Base-by-base conservation (phyloP, 2,888 invertebrate species). In the Coecobrya sp. region DNA sequence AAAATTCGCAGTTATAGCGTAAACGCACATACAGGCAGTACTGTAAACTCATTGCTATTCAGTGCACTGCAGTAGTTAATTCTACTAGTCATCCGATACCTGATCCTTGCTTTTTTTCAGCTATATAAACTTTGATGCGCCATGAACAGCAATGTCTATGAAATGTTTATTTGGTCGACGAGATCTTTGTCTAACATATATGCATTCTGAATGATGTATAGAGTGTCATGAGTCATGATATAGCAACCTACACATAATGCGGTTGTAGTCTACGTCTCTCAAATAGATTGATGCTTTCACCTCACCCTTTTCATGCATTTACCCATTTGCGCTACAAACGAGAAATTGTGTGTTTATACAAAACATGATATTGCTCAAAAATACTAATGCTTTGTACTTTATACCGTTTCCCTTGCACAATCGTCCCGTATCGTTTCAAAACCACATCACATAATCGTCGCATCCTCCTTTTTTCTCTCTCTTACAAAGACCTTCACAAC, bases 281-380 rank as follows among this genome's bases (percentile, higher is more conserved):
- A 13, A 25, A 13, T 16, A 55, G 10, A 30, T 25, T 42, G 16
- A 45, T 49, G 49, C 85, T 62, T 76, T 76, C 76, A 65, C n/a
- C 59, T 76, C 76, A 65, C n/a, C 59, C 45, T 49, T 45, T 84
- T 55, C 52, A 25, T 52, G n/a, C 27, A 8, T 79, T 79, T 79
- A 49, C 25, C 25, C 76, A 90, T 90, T 90, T 85, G 49, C 85
- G 85, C 89, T 85, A 85, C 62, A 85, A 84, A 76, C 62, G 59
- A 90, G 62, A 90, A 76, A 90, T 62, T 55, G 79, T 79, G 85
- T 91, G 86, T 82, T 86, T 91, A 49, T 73, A 81, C 81, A 91
- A 96, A 36, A 27, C 59, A 82, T 62, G 62, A 62, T 62, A 59
- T 82, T 30, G 30, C 62, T 59, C 42, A 82, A 82, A 36, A 42